Evolutionary conservation across 2,888 invertebrate species (phyloP).

Genomic region (Nemoura dubitans): DNA sequence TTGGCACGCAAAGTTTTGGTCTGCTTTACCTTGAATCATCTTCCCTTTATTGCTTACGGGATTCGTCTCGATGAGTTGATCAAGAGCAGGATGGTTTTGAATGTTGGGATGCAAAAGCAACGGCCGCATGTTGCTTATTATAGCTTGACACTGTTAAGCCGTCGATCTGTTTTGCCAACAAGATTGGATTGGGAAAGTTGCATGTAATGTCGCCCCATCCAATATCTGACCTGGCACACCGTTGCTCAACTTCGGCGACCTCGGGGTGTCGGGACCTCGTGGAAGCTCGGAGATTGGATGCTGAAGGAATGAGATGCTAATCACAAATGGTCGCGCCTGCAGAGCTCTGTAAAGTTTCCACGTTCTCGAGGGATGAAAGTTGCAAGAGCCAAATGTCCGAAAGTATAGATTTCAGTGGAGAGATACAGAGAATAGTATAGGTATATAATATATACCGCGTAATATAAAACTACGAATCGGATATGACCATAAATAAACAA

Average conservation of each 20-base stretch:
- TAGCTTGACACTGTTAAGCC: no score
- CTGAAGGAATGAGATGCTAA: neutral
- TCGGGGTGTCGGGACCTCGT: neutral
- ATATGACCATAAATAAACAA: neutral
- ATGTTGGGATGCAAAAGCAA: no score
- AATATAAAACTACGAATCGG: neutral
- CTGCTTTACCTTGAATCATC: no score
- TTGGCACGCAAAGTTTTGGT: no score
- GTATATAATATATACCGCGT: neutral
- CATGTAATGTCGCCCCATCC: neutral
- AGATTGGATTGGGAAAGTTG: no score
- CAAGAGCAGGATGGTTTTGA: no score
- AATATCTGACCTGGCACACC: neutral
- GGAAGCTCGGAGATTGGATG: neutral
- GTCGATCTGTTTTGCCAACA: no score
- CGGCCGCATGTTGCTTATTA: no score
- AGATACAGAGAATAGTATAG: neutral
- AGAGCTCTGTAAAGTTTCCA: neutral
- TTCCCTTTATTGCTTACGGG: no score
- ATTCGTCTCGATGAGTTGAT: no score
- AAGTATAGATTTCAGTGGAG: neutral
- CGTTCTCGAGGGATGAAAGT: neutral
- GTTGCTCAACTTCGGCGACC: neutral
- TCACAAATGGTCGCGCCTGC: neutral
- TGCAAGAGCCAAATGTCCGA: neutral